phyloP scores from a whole-genome alignment of 2,888 invertebrate species.

The Cactoblastis cactorum region DNA sequence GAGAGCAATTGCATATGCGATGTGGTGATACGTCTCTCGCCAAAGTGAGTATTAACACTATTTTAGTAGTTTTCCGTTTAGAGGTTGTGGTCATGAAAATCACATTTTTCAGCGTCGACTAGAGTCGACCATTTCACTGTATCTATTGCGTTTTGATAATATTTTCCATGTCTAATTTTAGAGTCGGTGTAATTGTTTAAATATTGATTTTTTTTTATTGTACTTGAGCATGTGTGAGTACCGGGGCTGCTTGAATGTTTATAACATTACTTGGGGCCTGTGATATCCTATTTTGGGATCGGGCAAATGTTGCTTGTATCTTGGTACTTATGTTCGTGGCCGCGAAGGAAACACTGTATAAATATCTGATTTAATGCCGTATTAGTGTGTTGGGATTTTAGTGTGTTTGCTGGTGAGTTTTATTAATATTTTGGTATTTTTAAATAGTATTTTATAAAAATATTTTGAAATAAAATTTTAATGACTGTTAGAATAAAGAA shows the following conservation, averaged over 20 bases:
- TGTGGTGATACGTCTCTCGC: constrained; percentile 43
- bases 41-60: constrained; percentile 54
- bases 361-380: constrained; percentile 19
- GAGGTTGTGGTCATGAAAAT: constrained; percentile 59
- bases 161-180: constrained; percentile 26
- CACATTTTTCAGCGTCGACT: constrained; percentile 64
- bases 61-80: constrained; percentile 54
- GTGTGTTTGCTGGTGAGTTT: constrained; percentile 25
- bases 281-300: constrained; percentile 72
- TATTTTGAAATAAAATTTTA: constrained; percentile 45
- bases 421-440: not conserved
- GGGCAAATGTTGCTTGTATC: constrained; percentile 62
- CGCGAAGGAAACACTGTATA: constrained; percentile 27
- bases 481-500: constrained; percentile 30
- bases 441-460: not conserved
- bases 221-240: constrained; percentile 49
- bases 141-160: constrained; percentile 26
- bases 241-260: constrained; percentile 55
- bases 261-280: constrained; percentile 74
- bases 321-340: constrained; percentile 40
- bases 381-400: constrained; percentile 21
- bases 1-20: constrained; percentile 63
- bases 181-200: constrained; percentile 43
- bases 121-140: constrained; percentile 55
- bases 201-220: constrained; percentile 66